Base-by-base conservation (phyloP, 2,113 vertebrate genomes). In the Scomber japonicus region DNA sequence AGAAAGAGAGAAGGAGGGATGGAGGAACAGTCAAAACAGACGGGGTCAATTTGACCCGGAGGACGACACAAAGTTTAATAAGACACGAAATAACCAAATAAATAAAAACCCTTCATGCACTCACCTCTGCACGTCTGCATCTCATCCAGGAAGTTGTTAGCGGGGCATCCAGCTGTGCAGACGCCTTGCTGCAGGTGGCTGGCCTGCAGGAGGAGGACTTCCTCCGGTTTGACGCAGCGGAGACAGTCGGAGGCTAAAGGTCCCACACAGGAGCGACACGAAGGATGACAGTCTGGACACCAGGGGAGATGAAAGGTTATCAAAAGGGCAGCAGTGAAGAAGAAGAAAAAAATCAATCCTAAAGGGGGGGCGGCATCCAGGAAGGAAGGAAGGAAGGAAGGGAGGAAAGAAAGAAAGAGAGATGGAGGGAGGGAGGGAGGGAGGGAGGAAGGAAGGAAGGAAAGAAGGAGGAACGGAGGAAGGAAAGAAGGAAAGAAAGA, bases 241-340 rank as follows among this genome's bases (percentile, higher is more conserved):
- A 91, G 91, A 62, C 98, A 99, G 24, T 89, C 95, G 0, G 93
- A 93, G 4, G 84, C 64, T 3, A 93, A 88, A 0, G 96, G 96
- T 1, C 98, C 98, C 0, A 95, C 1, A 12, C 98, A 99, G 1
- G 94, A 85, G 0, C 87, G 94, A 61, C 98, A 99, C 30, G 96
- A 96, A 0, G 91, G 88, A 21, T 98, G 97, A 46, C 97, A 99
- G 50, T 94, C 98, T 99, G 82, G 1, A 56, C 3, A 13, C n/a
- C 12, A 48, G 11, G 11, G 7, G 45, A 11, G 2, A 13, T 7
- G 1, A 13, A 30, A 2, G 19, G 53, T 67, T n/a, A 40, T 8
- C 7, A 45, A n/a, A n/a, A n/a, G n/a, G n/a, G n/a, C n/a, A n/a
- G n/a, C n/a, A n/a, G n/a, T n/a, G n/a, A n/a, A n/a, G n/a, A n/a